phyloP scores from a whole-genome alignment of 1,140 invertebrate species.

The Anthonomus grandis region DNA sequence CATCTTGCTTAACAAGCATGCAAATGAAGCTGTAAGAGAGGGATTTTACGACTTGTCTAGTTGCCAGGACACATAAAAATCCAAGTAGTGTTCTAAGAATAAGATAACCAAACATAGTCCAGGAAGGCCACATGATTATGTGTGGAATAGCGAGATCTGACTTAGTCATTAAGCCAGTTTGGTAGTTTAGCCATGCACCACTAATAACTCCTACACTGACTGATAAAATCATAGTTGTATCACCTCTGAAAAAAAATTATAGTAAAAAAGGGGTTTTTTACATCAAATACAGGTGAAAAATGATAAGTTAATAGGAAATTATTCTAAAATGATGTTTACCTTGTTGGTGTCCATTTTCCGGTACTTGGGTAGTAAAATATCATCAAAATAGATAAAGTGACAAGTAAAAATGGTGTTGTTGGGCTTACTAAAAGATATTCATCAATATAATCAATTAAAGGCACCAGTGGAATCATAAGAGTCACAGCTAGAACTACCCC shows the following conservation, averaged over 20 bases:
- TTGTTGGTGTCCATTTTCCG: conserved; percentile 78
- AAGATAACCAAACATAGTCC: conserved; percentile 62
- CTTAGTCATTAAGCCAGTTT: conserved; percentile 63
- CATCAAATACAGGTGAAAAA: not conserved
- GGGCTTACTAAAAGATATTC: conserved; percentile 65
- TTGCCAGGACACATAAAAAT: conserved; percentile 66
- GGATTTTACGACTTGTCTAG: conserved; percentile 65
- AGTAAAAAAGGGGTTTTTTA: not conserved
- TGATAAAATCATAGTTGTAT: conserved; percentile 80
- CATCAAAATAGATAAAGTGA: conserved; percentile 61
- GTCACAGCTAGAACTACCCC: conserved; percentile 65
- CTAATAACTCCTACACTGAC: conserved; percentile 74
- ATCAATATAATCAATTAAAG: conserved; percentile 71
- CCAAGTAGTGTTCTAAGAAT: conserved; percentile 71
- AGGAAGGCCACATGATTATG: conserved; percentile 73
- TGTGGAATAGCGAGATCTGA: conserved; percentile 62
- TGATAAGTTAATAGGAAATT: not conserved
- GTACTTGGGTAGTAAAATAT: conserved; percentile 71
- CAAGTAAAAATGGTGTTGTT: conserved; percentile 63
- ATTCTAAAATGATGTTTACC: conserved; percentile 55
- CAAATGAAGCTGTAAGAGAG: conserved; percentile 67
- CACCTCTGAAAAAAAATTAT: conserved; percentile 62
- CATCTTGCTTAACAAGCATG: conserved; percentile 63
- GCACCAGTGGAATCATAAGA: conserved; percentile 69
- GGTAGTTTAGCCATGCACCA: conserved; percentile 83